Percentiles rank a stretch among this genome's conserved stretches.
Conservation (phyloP, 2,888 invertebrate genomes). For the Lasioglossum malachurum region DNA sequence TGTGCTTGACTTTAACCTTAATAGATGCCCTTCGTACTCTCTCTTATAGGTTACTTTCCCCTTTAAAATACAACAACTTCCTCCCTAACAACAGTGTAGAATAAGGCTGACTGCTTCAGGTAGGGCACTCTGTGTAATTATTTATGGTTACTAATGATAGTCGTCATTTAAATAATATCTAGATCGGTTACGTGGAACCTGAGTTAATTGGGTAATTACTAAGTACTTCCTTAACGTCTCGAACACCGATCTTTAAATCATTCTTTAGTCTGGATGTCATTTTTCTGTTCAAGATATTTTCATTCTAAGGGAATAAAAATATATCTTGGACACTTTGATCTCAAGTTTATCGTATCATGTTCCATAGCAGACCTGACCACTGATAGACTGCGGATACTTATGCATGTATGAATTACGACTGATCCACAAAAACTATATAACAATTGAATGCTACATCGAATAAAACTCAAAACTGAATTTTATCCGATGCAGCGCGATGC, state of each 20-base stretch:
- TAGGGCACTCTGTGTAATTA: neutral
- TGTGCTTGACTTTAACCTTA: neutral
- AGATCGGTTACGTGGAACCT: neutral
- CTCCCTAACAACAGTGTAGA: neutral
- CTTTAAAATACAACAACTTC: conserved; percentile 1
- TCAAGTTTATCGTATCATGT: neutral
- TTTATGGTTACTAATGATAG: neutral
- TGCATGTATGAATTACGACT: neutral
- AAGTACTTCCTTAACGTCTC: neutral
- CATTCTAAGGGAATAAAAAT: neutral
- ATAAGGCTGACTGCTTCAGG: neutral
- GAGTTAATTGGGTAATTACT: neutral
- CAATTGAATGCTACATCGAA: neutral
- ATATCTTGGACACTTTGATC: neutral
- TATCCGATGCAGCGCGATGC: neutral
- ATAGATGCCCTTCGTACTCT: neutral
- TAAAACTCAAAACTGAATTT: neutral
- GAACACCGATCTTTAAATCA: neutral
- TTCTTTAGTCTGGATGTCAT: neutral
- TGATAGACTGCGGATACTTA: neutral
- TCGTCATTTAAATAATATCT: neutral
- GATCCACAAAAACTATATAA: neutral
- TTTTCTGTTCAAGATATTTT: neutral
- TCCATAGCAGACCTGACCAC: conserved; percentile 13
- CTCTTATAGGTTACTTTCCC: neutral